Base-by-base conservation (phyloP, 2,113 vertebrate genomes). In the Pteruthius melanotis region DNA sequence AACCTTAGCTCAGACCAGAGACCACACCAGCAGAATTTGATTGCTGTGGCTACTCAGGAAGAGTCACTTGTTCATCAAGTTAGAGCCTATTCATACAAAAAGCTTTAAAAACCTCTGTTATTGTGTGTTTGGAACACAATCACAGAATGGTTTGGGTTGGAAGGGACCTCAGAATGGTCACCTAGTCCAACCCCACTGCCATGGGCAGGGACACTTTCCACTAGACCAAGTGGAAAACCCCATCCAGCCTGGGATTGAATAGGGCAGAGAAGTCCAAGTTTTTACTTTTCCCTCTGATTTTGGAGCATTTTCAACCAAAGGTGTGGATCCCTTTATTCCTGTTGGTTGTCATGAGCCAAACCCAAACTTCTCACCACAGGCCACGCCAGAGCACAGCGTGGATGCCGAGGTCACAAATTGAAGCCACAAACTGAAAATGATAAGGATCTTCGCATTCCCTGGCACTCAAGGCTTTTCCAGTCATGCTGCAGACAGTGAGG, bases 301-400 rank as follows among this genome's bases (percentile, higher is more conserved):
- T n/a, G 44, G 4, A 87, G 26, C 17, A n/a, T 59, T 53, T 88
- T 88, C 42, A 66, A 10, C 42, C 68, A 86, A 42, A 85, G 30
- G 5, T 3, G 1, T 27, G 15, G 42, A 61, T 83, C 23, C 28
- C 4, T 72, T 70, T 50, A 13, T 11, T 86, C 11, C 15, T 37
- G 4, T 15, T 57, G 4, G 10, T 40, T 85, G 44, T 18, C 6
- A 0, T 20, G 54, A 83, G 10, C 21, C 66, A 80, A 85, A 70
- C n/a, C 27, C 14, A 77, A 76, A 72, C 23, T 39, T 50, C 53
- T 18, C 59, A 20, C n/a, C 66, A 33, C 44, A 53, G 42, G 13
- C 13, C 5, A 2, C 45, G 59, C 64, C 26, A 23, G 57, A 90
- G 49, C 12, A 20, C 2, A 21, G 35, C 0, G 0, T 16, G 21